These are phyloP conservation scores for Drosophila paranaensis DNA, from an alignment of 2,888 invertebrate genomes.

Conservation along the genomic window DNA sequence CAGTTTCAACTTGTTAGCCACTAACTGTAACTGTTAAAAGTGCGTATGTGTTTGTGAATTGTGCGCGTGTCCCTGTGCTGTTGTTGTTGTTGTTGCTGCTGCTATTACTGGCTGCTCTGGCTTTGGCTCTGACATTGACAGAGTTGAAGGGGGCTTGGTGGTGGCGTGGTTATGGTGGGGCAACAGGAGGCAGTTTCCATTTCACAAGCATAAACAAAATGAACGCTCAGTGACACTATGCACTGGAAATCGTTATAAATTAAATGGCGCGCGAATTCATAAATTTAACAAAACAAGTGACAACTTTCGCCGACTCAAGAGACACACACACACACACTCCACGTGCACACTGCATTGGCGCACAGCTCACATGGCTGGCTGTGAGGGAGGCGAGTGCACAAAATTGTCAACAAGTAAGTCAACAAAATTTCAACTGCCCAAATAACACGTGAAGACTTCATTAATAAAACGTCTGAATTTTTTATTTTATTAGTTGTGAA, in stretches of 20 bases:
- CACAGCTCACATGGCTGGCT: neutral
- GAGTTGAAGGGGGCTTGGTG: slow-evolving; percentile 5
- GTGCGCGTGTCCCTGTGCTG: slow-evolving; percentile 66
- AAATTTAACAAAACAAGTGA: slow-evolving; percentile 46
- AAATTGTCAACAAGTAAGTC: slow-evolving; percentile 49
- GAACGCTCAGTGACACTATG: slow-evolving; percentile 48
- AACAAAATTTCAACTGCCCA: slow-evolving; percentile 10
- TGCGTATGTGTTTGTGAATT: slow-evolving; percentile 69
- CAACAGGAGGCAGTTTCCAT: slow-evolving; percentile 16
- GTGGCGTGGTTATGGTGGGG: neutral
- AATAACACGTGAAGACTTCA: neutral
- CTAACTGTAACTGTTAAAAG: slow-evolving; percentile 69
- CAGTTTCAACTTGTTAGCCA: slow-evolving; percentile 70
- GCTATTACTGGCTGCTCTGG: slow-evolving; percentile 6
- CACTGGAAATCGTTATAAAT: slow-evolving; percentile 44
- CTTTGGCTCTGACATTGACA: slow-evolving; percentile 59
- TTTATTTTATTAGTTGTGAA: neutral
- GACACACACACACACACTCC: neutral
- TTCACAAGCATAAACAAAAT: slow-evolving; percentile 37
- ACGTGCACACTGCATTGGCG: neutral
- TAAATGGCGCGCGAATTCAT: slow-evolving; percentile 50
- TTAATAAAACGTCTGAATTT: neutral
- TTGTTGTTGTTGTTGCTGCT: slow-evolving; percentile 7
- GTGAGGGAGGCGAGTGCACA: neutral
- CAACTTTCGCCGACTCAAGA: slow-evolving; percentile 38